Evolutionary conservation across 2,797 vertebrate genomes (phyloP), one percentile per base, ranked within the genome.

Genomic region (Columba guinea): DNA sequence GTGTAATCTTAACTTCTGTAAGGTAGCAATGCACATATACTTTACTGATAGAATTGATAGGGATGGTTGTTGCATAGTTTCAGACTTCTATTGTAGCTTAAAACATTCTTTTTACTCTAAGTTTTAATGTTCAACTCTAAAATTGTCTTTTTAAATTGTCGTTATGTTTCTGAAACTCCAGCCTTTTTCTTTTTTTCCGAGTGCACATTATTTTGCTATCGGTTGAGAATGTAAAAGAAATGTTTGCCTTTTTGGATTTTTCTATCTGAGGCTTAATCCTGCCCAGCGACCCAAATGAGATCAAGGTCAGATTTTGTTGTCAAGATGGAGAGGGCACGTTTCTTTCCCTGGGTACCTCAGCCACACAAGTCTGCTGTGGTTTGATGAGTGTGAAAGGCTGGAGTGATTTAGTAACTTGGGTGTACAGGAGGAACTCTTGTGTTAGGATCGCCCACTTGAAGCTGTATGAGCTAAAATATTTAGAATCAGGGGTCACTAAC

Each of bases 171-270:
- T 65, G 14, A n/a, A 73, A 53, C 5, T 56, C 30, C 49, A 53
- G 23, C 7, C 13, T 60, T n/a, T 32, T 62, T 41, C 7, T 56
- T 32, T 59, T 60, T 64, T 11, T 1, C 7, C 46, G 4, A 67
- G 16, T 73, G 6, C 10, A 6, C 65, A n/a, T 37, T 80, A 37
- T 92, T 85, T 77, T 92, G 18, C 51, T 87, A 32, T 23, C 26
- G 41, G 15, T 27, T 83, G 39, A 67, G 62, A 83, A 65, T 77
- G 55, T 55, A 18, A 89, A 93, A 81, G 28, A 82, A 76, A 49
- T 51, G 13, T 89, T 87, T 95, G 44, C 39, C 20, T 79, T 82
- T 89, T 89, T 49, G 34, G 84, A 76, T 89, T 91, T 91, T 52
- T 63, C 22, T 80, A 8, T 35, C 22, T 39, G 30, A 63, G 32